Conservation (phyloP, 2,113 vertebrate species). For the Bubo scandiacus region DNA sequence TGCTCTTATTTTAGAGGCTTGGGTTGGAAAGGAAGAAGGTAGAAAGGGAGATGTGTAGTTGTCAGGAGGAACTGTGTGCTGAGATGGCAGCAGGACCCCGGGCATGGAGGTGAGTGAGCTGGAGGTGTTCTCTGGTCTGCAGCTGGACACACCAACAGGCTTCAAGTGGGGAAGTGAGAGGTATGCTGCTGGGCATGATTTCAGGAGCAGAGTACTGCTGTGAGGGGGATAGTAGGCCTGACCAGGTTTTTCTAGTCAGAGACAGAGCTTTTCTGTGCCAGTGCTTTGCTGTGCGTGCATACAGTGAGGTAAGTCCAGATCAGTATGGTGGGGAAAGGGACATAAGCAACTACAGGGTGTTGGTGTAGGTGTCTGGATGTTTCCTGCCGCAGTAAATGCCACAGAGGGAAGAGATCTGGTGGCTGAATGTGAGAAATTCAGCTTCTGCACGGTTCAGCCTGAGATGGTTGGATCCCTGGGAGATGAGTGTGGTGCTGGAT, state of each 20-base stretch:
- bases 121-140: background rate
- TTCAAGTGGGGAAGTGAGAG: background rate
- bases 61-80: background rate
- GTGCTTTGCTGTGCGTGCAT: background rate
- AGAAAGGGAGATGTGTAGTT: background rate
- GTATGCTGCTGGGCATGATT: background rate
- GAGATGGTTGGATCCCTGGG: background rate
- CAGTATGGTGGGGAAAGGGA: background rate
- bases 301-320: background rate
- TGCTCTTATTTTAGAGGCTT: background rate
- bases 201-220: background rate
- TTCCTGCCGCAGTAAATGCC: background rate
- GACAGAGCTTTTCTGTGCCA: background rate
- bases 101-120: background rate
- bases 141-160: background rate
- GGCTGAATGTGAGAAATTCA: background rate
- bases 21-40: background rate
- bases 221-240: background rate
- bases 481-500: background rate
- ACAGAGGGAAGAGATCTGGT: background rate
- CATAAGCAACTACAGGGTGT: background rate
- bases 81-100: rapidly evolving
- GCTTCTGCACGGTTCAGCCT: background rate
- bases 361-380: background rate
- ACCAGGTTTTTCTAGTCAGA: background rate